Evolutionary conservation across 2,888 invertebrate genomes (phyloP).

Genomic region (Lasioglossum zephyrum): DNA sequence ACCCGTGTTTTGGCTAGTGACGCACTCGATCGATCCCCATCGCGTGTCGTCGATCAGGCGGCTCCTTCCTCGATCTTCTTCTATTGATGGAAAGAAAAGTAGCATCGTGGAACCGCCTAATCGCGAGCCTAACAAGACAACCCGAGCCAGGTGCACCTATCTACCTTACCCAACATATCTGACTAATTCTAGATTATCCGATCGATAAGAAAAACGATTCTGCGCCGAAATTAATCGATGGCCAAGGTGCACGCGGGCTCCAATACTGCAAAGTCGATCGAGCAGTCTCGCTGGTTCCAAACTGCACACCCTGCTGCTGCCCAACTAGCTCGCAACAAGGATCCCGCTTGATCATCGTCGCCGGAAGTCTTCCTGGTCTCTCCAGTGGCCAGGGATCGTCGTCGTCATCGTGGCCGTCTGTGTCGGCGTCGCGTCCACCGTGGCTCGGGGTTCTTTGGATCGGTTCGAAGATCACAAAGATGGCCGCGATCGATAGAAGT

Average conservation of each 20-base stretch:
- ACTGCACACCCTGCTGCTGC: constrained; percentile 23
- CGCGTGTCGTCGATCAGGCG: neutral
- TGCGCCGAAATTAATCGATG: constrained; percentile 16
- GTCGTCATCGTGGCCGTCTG: neutral
- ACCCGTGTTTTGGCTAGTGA: constrained; percentile 23
- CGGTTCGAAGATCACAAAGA: constrained; percentile 31
- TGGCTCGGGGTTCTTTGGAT: constrained; percentile 29
- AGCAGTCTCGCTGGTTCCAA: neutral
- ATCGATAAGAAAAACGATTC: constrained; percentile 12
- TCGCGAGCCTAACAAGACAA: constrained; percentile 3
- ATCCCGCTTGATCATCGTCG: constrained; percentile 23
- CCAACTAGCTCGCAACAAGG: constrained; percentile 37
- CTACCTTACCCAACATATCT: constrained; percentile 2
- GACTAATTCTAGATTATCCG: constrained; percentile 28
- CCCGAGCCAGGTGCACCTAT: constrained; percentile 2
- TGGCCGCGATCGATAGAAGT: neutral
- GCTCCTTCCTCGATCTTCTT: neutral
- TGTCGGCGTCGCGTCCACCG: neutral
- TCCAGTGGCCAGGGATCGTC: constrained; percentile 7
- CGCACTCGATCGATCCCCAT: constrained; percentile 18
- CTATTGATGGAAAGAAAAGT: neutral
- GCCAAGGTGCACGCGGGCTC: constrained; percentile 25
- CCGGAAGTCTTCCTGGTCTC: constrained; percentile 26
- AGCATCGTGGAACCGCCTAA: neutral
- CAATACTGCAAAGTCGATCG: constrained; percentile 51